A percentile compares a stretch with the other conserved stretches of the same genome.
Conservation (phyloP, 2,113 vertebrate genomes). For the Tympanuchus pallidicinctus region DNA sequence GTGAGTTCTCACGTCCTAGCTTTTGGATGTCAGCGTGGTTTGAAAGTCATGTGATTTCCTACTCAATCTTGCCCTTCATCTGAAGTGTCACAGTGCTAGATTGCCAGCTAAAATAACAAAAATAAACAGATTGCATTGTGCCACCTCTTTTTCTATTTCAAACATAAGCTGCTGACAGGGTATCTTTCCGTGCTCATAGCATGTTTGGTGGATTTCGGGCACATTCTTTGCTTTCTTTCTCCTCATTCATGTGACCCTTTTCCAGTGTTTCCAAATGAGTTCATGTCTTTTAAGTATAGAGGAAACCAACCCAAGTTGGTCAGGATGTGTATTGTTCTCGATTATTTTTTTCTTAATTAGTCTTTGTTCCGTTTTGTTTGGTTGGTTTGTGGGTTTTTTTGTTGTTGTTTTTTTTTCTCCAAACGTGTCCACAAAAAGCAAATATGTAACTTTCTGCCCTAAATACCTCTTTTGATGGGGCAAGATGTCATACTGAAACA, state of each 20-base stretch:
- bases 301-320: background rate
- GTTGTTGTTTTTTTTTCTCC: background rate
- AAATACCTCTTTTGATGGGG: constrained; percentile 52
- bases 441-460: constrained; percentile 31
- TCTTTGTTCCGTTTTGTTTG: constrained; percentile 35
- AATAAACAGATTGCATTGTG: constrained; percentile 44
- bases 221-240: constrained; percentile 36
- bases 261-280: constrained; percentile 43
- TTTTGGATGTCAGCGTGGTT: constrained; percentile 51
- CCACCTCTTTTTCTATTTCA: constrained; percentile 40
- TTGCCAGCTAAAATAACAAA: constrained; percentile 18
- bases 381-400: constrained; percentile 13
- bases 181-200: constrained; percentile 28
- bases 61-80: constrained; percentile 18
- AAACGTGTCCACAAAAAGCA: constrained; percentile 47
- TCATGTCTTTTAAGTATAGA: constrained; percentile 3
- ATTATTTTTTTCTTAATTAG: constrained; percentile 8
- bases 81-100: constrained; percentile 7
- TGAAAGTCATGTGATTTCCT: constrained; percentile 19
- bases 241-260: constrained; percentile 33
- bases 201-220: constrained; percentile 32
- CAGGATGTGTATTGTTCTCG: constrained; percentile 51
- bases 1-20: constrained; percentile 40
- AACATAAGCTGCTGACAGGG: background rate
- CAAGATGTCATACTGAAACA: constrained; percentile 46